Evolutionary conservation across 2,888 invertebrate species (phyloP).

Genomic region (Campopleginae sp.): DNA sequence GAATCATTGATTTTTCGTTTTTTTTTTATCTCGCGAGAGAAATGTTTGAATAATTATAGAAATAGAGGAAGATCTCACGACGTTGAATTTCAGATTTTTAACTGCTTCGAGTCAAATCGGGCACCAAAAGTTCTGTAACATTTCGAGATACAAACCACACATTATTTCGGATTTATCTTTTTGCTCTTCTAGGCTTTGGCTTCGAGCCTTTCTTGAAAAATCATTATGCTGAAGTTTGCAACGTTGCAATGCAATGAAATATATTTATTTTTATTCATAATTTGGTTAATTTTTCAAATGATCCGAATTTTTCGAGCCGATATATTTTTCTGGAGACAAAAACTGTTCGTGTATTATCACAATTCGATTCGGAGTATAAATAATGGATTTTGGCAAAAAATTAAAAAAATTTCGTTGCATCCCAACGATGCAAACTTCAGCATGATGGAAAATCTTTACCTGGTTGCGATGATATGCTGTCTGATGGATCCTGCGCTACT

Average conservation of each 20-base stretch:
- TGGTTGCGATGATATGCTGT: constrained; percentile 70
- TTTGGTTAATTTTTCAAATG: too few species aligned
- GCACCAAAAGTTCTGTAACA: constrained; percentile 77
- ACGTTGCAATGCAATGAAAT: too few species aligned
- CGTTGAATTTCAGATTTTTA: constrained; percentile 13
- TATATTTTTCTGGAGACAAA: too few species aligned
- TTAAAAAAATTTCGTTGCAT: too few species aligned
- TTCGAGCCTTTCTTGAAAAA: not conserved
- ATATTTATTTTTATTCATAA: too few species aligned
- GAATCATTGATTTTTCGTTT: constrained; percentile 36
- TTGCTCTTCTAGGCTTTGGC: not conserved
- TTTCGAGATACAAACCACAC: constrained; percentile 57
- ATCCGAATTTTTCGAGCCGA: too few species aligned
- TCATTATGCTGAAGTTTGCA: too few species aligned
- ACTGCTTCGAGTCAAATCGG: constrained; percentile 74
- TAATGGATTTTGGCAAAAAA: too few species aligned
- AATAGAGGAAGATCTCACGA: constrained; percentile 61
- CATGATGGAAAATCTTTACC: too few species aligned
- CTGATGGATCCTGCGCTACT: constrained; percentile 73
- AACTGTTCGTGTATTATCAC: too few species aligned
- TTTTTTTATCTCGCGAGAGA: constrained; percentile 22
- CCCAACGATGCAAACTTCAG: too few species aligned
- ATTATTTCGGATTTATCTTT: constrained; percentile 1
- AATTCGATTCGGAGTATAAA: too few species aligned
- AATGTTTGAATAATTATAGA: constrained; percentile 51